Conservation (phyloP, 2,888 invertebrate species). For the Andrena marginata region DNA sequence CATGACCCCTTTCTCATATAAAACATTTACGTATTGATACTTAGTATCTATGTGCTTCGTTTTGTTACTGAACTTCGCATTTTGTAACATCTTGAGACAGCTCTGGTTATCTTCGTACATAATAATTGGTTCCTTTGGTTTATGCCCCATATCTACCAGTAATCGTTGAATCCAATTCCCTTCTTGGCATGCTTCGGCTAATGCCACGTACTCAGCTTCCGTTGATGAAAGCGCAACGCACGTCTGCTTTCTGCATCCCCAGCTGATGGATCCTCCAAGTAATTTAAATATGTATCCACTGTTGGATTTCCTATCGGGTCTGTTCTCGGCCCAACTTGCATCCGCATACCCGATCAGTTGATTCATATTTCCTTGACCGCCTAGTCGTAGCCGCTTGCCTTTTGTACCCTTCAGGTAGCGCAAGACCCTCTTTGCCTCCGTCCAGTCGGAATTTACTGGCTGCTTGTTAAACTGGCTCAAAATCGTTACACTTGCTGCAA, state of each 20-base stretch:
- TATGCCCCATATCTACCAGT: too few relatives aligned
- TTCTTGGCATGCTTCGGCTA: constrained; percentile 22
- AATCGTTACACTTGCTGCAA: background rate
- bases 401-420: background rate
- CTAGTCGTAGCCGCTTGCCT: background rate
- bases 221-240: constrained; percentile 17
- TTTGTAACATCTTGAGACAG: too few relatives aligned
- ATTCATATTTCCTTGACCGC: background rate
- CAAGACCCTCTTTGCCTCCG: background rate
- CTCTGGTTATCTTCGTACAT: too few relatives aligned
- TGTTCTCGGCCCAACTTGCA: constrained; percentile 8
- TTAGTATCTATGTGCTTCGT: too few relatives aligned
- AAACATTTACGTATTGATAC: too few relatives aligned
- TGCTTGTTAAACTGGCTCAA: background rate
- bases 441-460: background rate
- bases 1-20: too few relatives aligned
- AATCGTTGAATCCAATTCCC: background rate
- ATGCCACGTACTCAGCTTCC: constrained; percentile 13
- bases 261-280: constrained; percentile 16
- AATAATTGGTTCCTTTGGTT: too few relatives aligned
- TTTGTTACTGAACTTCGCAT: too few relatives aligned
- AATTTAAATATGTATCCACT: constrained; percentile 26
- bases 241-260: constrained; percentile 27
- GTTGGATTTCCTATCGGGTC: background rate
- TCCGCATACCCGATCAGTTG: background rate